These are phyloP conservation scores for Drosophila sproati DNA, from an alignment of 1,140 invertebrate species.

Conservation along the genomic window DNA sequence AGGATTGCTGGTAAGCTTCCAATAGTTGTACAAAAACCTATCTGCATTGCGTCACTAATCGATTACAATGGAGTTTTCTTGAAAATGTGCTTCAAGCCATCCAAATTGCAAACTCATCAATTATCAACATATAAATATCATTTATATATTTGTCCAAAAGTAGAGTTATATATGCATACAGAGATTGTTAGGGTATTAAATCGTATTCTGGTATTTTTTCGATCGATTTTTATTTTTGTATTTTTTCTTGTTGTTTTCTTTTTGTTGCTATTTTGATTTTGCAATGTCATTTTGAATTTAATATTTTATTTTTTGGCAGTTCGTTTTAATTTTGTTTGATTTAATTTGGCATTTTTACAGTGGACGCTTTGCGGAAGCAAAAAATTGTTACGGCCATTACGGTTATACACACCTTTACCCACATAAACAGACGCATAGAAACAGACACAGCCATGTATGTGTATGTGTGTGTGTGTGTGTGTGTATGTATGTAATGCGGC, in stretches of 20 bases:
- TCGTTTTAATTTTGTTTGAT: constrained; percentile 47
- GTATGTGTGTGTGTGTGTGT: constrained; percentile 19
- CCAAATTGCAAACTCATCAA: too few relatives aligned
- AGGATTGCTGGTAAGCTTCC: too few relatives aligned
- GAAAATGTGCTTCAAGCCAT: neutral
- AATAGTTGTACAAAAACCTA: too few relatives aligned
- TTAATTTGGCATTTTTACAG: constrained; percentile 60
- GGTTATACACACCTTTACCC: neutral
- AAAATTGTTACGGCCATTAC: constrained; percentile 57
- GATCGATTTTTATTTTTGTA: neutral
- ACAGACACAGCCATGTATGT: too few relatives aligned
- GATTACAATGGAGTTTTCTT: too few relatives aligned
- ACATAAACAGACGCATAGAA: neutral
- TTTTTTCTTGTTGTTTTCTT: constrained; percentile 1
- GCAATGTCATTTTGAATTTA: constrained; percentile 62
- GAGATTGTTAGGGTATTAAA: neutral
- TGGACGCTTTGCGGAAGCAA: constrained; percentile 72
- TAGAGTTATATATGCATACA: too few relatives aligned
- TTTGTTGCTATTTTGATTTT: constrained; percentile 24
- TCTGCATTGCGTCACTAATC: too few relatives aligned
- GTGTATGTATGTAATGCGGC: constrained; percentile 49
- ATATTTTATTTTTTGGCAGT: constrained; percentile 41
- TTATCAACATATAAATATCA: too few relatives aligned
- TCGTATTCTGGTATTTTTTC: neutral
- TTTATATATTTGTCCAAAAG: too few relatives aligned